A percentile compares a stretch with the other conserved stretches of the same genome.
These are phyloP conservation scores for Sciaenops ocellatus DNA, from an alignment of 2,797 vertebrate species.

Conservation along the genomic window DNA sequence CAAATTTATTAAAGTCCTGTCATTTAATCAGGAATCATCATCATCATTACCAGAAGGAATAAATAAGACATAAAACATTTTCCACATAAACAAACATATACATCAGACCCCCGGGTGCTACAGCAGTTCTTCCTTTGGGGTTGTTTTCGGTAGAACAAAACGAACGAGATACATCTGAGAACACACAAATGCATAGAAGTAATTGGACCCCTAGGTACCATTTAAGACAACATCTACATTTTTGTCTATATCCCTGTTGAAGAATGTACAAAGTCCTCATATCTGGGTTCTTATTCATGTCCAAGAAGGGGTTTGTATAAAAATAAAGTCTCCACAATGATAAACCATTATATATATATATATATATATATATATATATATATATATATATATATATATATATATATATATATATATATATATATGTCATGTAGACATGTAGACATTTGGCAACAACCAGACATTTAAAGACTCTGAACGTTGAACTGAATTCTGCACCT, in stretches of 20 bases:
- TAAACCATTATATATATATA: conserved; percentile 81
- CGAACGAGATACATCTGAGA: conserved; percentile 81
- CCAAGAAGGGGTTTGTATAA: conserved; percentile 82
- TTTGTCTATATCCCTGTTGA: conserved; percentile 78
- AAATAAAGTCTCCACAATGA: conserved; percentile 89
- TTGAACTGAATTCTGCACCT: conserved; percentile 71
- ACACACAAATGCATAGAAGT: conserved; percentile 87
- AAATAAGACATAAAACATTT: conserved; percentile 94
- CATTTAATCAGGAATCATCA: conserved; percentile 83
- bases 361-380: conserved; percentile 64
- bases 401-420: conserved; percentile 62
- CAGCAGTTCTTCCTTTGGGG: conserved; percentile 55
- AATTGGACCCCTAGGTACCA: conserved; percentile 75
- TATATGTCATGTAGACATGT: conserved; percentile 70
- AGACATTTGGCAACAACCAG: conserved; percentile 89
- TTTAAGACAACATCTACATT: conserved; percentile 83
- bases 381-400: conserved; percentile 60
- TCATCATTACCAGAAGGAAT: conserved; percentile 89
- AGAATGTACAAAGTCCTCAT: conserved; percentile 83
- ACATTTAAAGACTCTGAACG: conserved; percentile 79
- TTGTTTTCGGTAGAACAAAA: conserved; percentile 76
- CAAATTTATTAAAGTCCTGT: conserved; percentile 95
- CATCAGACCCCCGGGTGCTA: conserved; percentile 63
- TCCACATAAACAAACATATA: conserved; percentile 88
- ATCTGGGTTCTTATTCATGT: conserved; percentile 67